Percentiles rank a stretch among this genome's conserved stretches.
These are phyloP conservation scores for Dermolepida albohirtum DNA, from an alignment of 2,888 invertebrate species.

Conservation along the genomic window DNA sequence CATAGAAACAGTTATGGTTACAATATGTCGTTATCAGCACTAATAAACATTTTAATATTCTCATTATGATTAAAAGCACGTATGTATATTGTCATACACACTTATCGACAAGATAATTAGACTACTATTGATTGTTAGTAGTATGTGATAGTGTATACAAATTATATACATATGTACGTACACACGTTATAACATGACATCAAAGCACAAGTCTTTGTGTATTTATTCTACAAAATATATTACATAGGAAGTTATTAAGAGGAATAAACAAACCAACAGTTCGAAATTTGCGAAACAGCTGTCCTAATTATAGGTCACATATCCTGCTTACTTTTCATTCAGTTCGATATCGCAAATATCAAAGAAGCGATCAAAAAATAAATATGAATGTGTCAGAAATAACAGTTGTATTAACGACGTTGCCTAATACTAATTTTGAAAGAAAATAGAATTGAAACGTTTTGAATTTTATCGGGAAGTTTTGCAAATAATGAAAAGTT, in stretches of 20 bases:
- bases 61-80: too few relatives aligned
- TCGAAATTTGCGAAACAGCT: constrained; percentile 31
- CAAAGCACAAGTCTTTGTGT: constrained; percentile 12
- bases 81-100: too few relatives aligned
- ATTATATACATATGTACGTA: too few relatives aligned
- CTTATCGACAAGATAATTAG: too few relatives aligned
- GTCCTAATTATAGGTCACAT: constrained; percentile 31
- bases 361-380: constrained; percentile 21
- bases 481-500: too few relatives aligned
- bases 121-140: too few relatives aligned
- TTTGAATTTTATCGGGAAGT: too few relatives aligned
- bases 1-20: too few relatives aligned
- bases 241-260: constrained; percentile 31
- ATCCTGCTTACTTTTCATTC: constrained; percentile 32
- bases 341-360: constrained; percentile 23
- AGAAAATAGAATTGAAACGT: constrained; percentile 6
- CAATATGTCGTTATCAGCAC: too few relatives aligned
- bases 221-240: constrained; percentile 13
- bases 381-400: constrained; percentile 8
- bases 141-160: too few relatives aligned
- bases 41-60: too few relatives aligned
- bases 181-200: constrained; percentile 2
- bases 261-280: constrained; percentile 19
- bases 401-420: constrained; percentile 15
- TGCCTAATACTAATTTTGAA: constrained; percentile 20